Conservation (phyloP, 2,888 invertebrate species). For the Xestia c-nigrum region DNA sequence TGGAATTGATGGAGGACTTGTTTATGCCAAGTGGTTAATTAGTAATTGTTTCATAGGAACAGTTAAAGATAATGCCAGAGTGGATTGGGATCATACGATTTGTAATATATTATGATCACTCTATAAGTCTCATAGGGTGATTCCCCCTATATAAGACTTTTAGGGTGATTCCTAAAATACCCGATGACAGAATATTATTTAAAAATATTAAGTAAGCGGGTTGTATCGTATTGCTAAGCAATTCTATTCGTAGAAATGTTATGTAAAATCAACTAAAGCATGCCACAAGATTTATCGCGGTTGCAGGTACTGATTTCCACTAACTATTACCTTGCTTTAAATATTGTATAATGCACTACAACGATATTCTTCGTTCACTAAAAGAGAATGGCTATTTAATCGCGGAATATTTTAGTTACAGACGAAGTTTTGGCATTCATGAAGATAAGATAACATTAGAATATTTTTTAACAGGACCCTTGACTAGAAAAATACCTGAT, state of each 20-base stretch:
- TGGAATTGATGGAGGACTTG: slow-evolving; percentile 12
- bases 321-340: slow-evolving; percentile 10
- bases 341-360: slow-evolving; percentile 3
- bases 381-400: slow-evolving; percentile 25
- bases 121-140: too few relatives aligned
- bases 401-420: slow-evolving; percentile 40
- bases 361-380: slow-evolving; percentile 2
- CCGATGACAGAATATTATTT: background rate
- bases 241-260: background rate
- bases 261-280: slow-evolving; percentile 22
- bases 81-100: slow-evolving; percentile 14
- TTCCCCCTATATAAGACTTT: too few relatives aligned
- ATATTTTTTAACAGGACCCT: slow-evolving; percentile 35
- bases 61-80: slow-evolving; percentile 9
- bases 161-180: too few relatives aligned
- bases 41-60: slow-evolving; percentile 20
- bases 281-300: slow-evolving; percentile 12
- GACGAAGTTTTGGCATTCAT: slow-evolving; percentile 33
- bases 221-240: background rate
- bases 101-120: too few relatives aligned
- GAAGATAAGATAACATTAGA: slow-evolving; percentile 55
- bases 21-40: slow-evolving; percentile 11
- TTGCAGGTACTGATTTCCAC: slow-evolving; percentile 32
- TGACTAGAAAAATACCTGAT: slow-evolving; percentile 54
- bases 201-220: background rate